Evolutionary conservation across 2,888 invertebrate genomes (phyloP).

Genomic region (Dasysyrphus albostriatus): DNA sequence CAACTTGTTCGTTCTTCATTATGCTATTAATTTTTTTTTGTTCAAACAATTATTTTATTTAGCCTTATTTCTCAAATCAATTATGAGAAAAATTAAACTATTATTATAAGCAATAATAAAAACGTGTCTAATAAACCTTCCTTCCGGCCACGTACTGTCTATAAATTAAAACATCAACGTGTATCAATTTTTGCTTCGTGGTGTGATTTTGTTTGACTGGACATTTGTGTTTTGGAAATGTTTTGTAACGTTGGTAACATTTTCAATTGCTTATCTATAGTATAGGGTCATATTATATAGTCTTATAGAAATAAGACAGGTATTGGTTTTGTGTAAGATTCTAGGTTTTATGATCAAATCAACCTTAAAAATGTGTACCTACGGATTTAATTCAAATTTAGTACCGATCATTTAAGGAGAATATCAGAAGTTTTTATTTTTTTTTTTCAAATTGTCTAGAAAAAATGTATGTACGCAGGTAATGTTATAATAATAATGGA

Average conservation of each 20-base stretch:
- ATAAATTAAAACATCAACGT: slow-evolving; percentile 49
- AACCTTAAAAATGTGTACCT: too few species aligned
- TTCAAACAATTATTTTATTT: neutral
- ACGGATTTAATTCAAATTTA: too few species aligned
- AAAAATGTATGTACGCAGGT: too few species aligned
- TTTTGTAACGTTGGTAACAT: slow-evolving; percentile 60
- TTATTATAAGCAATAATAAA: neutral
- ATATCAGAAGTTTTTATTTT: too few species aligned
- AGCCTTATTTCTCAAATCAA: neutral
- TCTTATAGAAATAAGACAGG: too few species aligned
- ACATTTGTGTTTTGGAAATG: slow-evolving; percentile 57
- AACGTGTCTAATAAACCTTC: slow-evolving; percentile 17
- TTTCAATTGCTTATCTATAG: slow-evolving; percentile 7
- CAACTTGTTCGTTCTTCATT: slow-evolving; percentile 83
- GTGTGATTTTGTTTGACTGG: slow-evolving; percentile 62
- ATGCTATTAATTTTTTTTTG: slow-evolving; percentile 2
- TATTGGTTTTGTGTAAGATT: too few species aligned
- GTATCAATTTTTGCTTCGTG: slow-evolving; percentile 28
- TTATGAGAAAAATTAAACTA: neutral
- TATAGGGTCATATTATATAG: too few species aligned
- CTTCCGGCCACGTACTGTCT: slow-evolving; percentile 58
- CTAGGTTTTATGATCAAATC: too few species aligned
- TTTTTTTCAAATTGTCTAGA: too few species aligned
- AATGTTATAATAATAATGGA: too few species aligned
- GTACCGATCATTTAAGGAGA: too few species aligned